Evolutionary conservation across 2,888 invertebrate species (phyloP), one percentile per base, ranked within the genome.

Genomic region (Abrostola tripartita): DNA sequence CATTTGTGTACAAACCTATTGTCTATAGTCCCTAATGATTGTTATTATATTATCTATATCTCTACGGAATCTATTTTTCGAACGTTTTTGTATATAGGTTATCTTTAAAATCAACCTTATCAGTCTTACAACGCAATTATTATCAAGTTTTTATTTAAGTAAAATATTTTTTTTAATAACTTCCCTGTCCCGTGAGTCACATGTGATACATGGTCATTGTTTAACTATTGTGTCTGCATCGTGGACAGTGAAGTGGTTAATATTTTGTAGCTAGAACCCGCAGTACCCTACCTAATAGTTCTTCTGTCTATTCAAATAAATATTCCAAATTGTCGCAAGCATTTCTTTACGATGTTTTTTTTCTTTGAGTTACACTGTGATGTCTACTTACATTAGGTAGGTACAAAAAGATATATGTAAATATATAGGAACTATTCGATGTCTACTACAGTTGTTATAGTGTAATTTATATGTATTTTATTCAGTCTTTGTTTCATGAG

Each of bases 41-140:
- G 52, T 56, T 61, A 59, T 11, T 58, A 8, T 52, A 67, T n/a
- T 68, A 49, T 65, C 35, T 59, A 65, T 51, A 71, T 56, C 57
- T 69, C 58, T 60, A 64, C 44, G 50, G 58, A 76, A 68, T 71
- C 65, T 78, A 78, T 78, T 78, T 78, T 79, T 79, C 50, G 76
- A 79, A 41, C 37, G 52, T 71, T 74, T 79, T 74, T 78, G 69
- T 79, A 79, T 42, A 71, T 74, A 78, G 24, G 58, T 60, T 58
- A 41, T 14, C 11, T 5, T 9, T 57, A 12, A 14, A n/a, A 50
- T 61, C 5, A 37, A 47, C 37, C 37, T 38, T 42, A 9, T n/a
- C 24, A 24, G 56, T 44, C 36, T 37, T 53, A 37, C 11, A 2
- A 37, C n/a, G 42, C 11, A 42, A n/a, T 37, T 7, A 14, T 8